These are phyloP conservation scores for Calliphora vomitoria DNA, from an alignment of 2,888 invertebrate genomes.

Conservation along the genomic window DNA sequence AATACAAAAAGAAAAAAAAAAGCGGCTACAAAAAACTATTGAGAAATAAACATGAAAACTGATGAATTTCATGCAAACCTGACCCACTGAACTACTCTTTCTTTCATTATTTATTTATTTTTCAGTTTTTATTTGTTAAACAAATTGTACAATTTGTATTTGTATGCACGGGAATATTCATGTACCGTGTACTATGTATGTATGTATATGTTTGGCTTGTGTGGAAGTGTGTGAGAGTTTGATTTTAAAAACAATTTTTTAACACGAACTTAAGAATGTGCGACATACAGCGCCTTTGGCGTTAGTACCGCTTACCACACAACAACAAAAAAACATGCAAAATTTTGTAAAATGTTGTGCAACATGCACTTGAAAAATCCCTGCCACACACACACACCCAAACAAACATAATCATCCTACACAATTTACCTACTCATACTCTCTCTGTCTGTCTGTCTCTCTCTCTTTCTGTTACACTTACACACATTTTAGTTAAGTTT, in stretches of 20 bases:
- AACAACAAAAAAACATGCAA: slow-evolving; percentile 65
- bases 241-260: slow-evolving; percentile 62
- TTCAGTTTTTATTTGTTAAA: slow-evolving; percentile 56
- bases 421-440: slow-evolving; percentile 41
- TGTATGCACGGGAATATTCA: not conserved
- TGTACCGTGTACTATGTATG: no score
- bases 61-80: slow-evolving; percentile 74
- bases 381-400: slow-evolving; percentile 11
- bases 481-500: slow-evolving; percentile 18
- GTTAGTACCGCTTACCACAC: slow-evolving; percentile 54
- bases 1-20: not conserved
- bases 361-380: slow-evolving; percentile 74
- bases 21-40: slow-evolving; percentile 2
- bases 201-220: no score
- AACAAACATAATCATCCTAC: slow-evolving; percentile 56
- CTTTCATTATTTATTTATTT: slow-evolving; percentile 50
- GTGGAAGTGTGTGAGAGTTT: slow-evolving; percentile 12
- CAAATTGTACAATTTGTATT: slow-evolving; percentile 64
- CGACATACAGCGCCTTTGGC: slow-evolving; percentile 71
- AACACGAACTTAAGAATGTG: slow-evolving; percentile 74
- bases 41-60: slow-evolving; percentile 71
- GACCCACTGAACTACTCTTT: slow-evolving; percentile 73
- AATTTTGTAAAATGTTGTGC: slow-evolving; percentile 71
- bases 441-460: slow-evolving; percentile 12
- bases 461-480: slow-evolving; percentile 11